Evolutionary conservation across 2,113 vertebrate species (phyloP).

Genomic region (Megaceryle torquata): DNA sequence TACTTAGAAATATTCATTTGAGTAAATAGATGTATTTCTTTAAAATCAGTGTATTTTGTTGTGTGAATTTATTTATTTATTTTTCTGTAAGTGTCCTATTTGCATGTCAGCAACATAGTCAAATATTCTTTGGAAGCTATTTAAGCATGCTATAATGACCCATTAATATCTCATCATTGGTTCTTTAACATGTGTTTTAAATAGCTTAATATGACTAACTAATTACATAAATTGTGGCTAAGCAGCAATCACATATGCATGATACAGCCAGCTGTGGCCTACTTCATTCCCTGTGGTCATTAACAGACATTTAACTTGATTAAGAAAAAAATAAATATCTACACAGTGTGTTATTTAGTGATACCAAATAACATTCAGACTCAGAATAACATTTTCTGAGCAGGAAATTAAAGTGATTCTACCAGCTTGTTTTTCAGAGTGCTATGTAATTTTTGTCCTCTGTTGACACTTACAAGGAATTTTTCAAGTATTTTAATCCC

Average conservation of each 20-base stretch:
- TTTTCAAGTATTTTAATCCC: background rate
- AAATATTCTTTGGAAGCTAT: background rate
- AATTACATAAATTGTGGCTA: slow-evolving; percentile 23
- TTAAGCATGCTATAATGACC: background rate
- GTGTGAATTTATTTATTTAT: background rate
- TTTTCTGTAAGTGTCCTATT: slow-evolving; percentile 18
- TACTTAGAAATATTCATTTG: background rate
- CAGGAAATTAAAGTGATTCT: background rate
- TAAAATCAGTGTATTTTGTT: slow-evolving; percentile 29
- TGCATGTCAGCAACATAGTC: background rate
- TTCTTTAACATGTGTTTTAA: slow-evolving; percentile 43
- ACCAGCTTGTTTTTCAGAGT: background rate
- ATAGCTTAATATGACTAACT: background rate
- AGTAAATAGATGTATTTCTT: background rate
- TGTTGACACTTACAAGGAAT: background rate
- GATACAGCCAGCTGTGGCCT: slow-evolving; percentile 14
- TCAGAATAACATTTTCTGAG: background rate
- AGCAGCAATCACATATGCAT: slow-evolving; percentile 8
- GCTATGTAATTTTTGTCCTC: background rate
- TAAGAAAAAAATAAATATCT: background rate
- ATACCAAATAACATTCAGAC: background rate
- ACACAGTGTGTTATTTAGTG: background rate
- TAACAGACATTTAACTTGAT: background rate
- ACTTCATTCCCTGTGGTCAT: background rate
- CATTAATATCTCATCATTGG: slow-evolving; percentile 31